These are phyloP conservation scores for Glaucidium brasilianum DNA, from an alignment of 2,113 vertebrate genomes.

Conservation along the genomic window DNA sequence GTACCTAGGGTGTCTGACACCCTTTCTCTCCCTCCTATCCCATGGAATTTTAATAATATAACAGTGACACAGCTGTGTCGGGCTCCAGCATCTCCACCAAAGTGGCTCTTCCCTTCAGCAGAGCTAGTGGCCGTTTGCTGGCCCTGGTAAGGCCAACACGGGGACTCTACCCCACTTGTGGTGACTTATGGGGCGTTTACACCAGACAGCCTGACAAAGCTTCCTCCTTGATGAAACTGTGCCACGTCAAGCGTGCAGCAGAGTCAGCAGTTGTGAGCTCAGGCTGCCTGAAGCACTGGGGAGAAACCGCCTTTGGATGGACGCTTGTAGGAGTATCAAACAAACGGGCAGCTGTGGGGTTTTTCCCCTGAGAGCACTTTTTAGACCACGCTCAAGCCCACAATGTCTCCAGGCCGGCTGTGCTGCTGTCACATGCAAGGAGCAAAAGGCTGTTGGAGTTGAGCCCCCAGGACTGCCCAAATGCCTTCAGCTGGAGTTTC, in stretches of 20 bases:
- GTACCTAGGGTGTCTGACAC: not conserved
- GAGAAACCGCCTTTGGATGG: not conserved
- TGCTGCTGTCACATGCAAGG: not conserved
- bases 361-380: not conserved
- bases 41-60: not conserved
- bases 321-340: not conserved
- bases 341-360: not conserved
- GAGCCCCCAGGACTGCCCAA: not conserved
- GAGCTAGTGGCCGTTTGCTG: not conserved
- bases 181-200: not conserved
- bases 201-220: too few relatives aligned
- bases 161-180: not conserved
- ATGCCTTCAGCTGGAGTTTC: constrained; percentile 46
- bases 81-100: not conserved
- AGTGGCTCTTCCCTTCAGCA: not conserved
- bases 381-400: not conserved
- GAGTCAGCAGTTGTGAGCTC: not conserved
- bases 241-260: not conserved
- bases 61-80: rapidly evolving
- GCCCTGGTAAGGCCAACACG: not conserved
- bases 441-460: constrained; percentile 55
- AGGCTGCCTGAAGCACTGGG: not conserved
- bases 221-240: not conserved
- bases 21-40: not conserved
- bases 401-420: not conserved